phyloP scores from a whole-genome alignment of 2,113 vertebrate species.

The Epinephelus fuscoguttatus region DNA sequence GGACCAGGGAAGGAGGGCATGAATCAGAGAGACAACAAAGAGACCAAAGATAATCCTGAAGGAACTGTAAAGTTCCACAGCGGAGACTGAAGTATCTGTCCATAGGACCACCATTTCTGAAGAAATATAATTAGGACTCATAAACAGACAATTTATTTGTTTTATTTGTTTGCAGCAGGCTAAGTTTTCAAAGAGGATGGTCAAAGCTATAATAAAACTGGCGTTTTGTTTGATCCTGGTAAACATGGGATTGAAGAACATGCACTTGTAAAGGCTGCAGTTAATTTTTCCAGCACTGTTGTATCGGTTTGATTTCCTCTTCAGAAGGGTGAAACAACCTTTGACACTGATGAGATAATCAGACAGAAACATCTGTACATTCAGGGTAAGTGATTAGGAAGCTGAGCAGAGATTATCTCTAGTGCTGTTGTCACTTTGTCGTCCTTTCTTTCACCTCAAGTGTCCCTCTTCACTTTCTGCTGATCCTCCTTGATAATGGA shows the following conservation, averaged over 20 bases:
- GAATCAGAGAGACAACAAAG: too few relatives aligned
- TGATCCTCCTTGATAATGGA: slow-evolving; percentile 7
- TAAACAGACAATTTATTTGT: neutral
- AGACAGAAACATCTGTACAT: neutral
- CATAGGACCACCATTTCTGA: neutral
- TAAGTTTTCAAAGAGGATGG: neutral
- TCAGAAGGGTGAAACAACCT: neutral
- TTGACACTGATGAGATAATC: neutral
- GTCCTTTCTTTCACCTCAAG: slow-evolving; percentile 8
- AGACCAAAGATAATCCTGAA: too few relatives aligned
- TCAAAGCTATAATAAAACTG: neutral
- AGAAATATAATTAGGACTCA: neutral
- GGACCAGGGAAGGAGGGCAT: too few relatives aligned
- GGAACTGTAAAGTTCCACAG: too few relatives aligned
- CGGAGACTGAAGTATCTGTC: too few relatives aligned
- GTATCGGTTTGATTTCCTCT: neutral
- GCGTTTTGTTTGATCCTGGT: neutral
- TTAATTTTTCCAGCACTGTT: neutral
- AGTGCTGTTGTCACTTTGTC: neutral
- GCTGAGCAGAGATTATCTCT: neutral
- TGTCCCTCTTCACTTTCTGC: neutral
- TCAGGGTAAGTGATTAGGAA: neutral
- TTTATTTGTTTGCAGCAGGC: neutral
- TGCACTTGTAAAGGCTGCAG: neutral
- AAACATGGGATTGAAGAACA: neutral